Conservation (phyloP, 2,888 invertebrate genomes). For the Pycnomerus fuliginosus region DNA sequence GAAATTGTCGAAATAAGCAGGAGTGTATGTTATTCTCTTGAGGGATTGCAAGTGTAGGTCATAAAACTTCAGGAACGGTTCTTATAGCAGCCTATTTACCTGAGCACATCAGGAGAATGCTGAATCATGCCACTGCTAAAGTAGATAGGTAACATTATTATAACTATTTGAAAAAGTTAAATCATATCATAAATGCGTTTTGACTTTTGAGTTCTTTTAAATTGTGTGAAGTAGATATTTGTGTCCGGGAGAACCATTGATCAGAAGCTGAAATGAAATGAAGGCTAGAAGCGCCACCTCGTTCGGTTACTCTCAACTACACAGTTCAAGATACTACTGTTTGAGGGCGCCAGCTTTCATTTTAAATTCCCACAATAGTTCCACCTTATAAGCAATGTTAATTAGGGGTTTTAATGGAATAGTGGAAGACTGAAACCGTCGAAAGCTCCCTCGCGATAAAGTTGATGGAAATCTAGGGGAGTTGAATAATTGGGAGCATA, state of each 20-base stretch:
- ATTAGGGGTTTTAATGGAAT: too few species aligned
- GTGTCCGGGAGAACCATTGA: too few species aligned
- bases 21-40: slow-evolving; percentile 36
- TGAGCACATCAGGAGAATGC: slow-evolving; percentile 37
- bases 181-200: too few species aligned
- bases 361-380: too few species aligned
- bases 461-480: too few species aligned
- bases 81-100: slow-evolving; percentile 41
- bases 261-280: too few species aligned
- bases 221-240: too few species aligned
- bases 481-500: slow-evolving; percentile 51
- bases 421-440: too few species aligned
- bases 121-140: slow-evolving; percentile 32
- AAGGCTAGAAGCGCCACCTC: background rate
- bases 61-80: slow-evolving; percentile 39
- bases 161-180: too few species aligned
- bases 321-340: background rate
- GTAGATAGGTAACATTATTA: too few species aligned
- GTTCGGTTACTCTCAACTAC: background rate
- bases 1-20: slow-evolving; percentile 40
- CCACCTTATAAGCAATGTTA: too few species aligned
- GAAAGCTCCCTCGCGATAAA: background rate
- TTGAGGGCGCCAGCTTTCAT: background rate
- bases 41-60: slow-evolving; percentile 39
- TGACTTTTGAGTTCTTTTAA: too few species aligned